Evolutionary conservation across 2,797 vertebrate species (phyloP), one percentile per base, ranked within the genome.

Genomic region (Aselliscus stoliczkanus): DNA sequence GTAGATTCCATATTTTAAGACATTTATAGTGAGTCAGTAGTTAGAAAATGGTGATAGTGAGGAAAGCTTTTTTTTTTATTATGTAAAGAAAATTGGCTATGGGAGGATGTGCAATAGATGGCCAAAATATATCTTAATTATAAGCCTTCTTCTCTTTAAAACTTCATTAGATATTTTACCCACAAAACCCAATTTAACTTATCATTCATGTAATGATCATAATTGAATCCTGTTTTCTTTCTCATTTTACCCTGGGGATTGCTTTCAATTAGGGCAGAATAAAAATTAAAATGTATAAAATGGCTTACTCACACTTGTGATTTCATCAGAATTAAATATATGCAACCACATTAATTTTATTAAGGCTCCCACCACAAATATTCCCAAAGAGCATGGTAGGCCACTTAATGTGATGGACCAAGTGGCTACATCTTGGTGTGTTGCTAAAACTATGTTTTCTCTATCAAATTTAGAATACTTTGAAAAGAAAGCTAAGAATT

Each of bases 201-300:
- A 20, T 97, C 95, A 65, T 70, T 90, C 69, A 90, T 91, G 67
- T 79, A 54, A 65, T 96, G 93, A 81, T 76, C 92, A 96, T 76
- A 95, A 84, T 92, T 90, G 27, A 85, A 93, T 86, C 8, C 54
- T 56, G 93, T 0, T 97, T 97, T 14, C 0, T 90, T 97, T 52
- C 64, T 7, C 79, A 0, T 94, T 97, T 88, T 94, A 54, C 83
- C 62, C 96, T 21, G n/a, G 39, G 69, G 31, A 65, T 64, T 93
- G 29, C 37, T 94, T 98, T 98, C 76, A 88, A 96, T 90, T 90
- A 94, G 95, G 87, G 50, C 37, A 72, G 62, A 96, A 65, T 52
- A 80, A 84, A 95, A 90, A 62, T 87, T 75, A 76, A 83, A 44
- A 62, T 20, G 95, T 75, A 80, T 76, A 47, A 44, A 96, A 54